These are phyloP conservation scores for Campoplex nolae DNA, from an alignment of 2,888 invertebrate species.

Conservation along the genomic window DNA sequence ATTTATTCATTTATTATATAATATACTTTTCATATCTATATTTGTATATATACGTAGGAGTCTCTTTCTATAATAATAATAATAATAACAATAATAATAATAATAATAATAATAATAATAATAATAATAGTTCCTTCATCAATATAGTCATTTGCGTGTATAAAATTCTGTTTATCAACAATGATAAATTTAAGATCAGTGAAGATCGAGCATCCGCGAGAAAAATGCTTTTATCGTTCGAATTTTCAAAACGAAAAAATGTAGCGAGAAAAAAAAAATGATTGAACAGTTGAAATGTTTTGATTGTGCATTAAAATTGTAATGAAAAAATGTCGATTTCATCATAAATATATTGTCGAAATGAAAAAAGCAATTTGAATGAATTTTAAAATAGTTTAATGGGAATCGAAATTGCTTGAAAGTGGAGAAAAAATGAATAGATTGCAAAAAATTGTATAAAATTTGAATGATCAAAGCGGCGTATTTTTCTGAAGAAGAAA, in stretches of 20 bases:
- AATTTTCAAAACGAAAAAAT: not conserved
- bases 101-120: conserved; percentile 28
- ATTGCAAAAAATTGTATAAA: not conserved
- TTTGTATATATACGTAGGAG: conserved; percentile 60
- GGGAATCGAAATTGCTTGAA: not conserved
- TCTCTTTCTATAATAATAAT: conserved; percentile 58
- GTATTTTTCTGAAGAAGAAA: not conserved
- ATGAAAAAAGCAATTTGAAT: not conserved
- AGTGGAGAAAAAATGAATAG: not conserved
- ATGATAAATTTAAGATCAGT: conserved; percentile 42
- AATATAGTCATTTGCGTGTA: conserved; percentile 40
- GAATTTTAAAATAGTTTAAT: not conserved
- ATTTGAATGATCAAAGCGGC: not conserved
- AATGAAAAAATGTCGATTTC: not conserved
- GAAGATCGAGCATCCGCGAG: conserved; percentile 9
- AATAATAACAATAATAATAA: conserved; percentile 41
- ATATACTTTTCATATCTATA: conserved; percentile 49
- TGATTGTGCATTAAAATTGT: conserved; percentile 21
- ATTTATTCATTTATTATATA: conserved; percentile 33
- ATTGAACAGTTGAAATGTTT: conserved; percentile 5
- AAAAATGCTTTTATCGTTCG: not conserved
- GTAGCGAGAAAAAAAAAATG: not conserved
- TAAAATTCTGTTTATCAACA: conserved; percentile 66
- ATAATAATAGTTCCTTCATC: conserved; percentile 31
- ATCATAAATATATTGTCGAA: not conserved